Percentiles rank a stretch among this genome's conserved stretches.
Evolutionary conservation across 2,888 invertebrate species (phyloP).

Genomic region (Andrena camellia): DNA sequence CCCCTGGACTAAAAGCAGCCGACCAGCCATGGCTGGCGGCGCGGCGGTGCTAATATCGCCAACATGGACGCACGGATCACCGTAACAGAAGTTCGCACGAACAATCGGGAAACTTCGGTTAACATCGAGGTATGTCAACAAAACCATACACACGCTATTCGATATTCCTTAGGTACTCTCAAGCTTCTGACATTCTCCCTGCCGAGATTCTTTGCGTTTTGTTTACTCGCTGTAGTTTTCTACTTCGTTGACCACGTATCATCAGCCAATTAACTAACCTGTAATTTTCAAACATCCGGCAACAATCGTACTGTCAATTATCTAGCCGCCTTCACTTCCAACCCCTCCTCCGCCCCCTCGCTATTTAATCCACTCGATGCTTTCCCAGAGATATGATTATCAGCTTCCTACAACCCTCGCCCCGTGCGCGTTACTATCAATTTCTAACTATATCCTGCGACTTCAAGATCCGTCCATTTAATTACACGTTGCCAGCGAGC

Average conservation of each 20-base stretch:
- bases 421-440: not conserved
- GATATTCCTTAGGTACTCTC: slow-evolving; percentile 10
- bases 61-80: slow-evolving; percentile 64
- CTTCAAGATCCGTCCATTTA: not conserved
- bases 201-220: not conserved
- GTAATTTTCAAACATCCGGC: slow-evolving; percentile 1
- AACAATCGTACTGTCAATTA: not conserved
- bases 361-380: not conserved
- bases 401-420: not conserved
- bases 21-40: slow-evolving; percentile 69
- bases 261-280: slow-evolving; percentile 1
- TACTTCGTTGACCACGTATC: not conserved
- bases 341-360: not conserved
- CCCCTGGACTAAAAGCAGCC: slow-evolving; percentile 76
- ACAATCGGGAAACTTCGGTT: slow-evolving; percentile 42
- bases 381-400: not conserved
- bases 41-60: slow-evolving; percentile 74
- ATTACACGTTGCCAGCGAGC: not conserved
- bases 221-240: not conserved
- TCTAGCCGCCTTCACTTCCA: not conserved
- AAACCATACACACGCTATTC: not conserved
- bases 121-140: not conserved
- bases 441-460: not conserved
- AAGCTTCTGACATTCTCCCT: not conserved
- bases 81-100: slow-evolving; percentile 58